phyloP scores from a whole-genome alignment of 1,140 invertebrate genomes.

The Metopolophium dirhodum region DNA sequence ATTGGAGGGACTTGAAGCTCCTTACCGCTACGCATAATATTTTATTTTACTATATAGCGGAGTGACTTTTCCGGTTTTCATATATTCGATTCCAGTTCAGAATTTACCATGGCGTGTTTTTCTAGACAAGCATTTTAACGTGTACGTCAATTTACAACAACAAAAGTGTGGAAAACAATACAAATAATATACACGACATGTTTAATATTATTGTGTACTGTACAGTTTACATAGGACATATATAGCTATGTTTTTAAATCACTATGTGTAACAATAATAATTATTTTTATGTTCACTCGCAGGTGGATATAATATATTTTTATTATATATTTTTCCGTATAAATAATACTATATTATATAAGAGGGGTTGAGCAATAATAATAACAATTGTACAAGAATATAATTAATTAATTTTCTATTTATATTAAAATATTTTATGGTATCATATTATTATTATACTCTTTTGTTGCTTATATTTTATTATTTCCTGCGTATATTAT shows the following conservation, averaged over 20 bases:
- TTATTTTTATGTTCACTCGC: background rate
- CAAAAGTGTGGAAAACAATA: background rate
- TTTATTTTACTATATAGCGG: background rate
- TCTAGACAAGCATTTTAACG: background rate
- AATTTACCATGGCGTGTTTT: background rate
- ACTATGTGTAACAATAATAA: background rate
- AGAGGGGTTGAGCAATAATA: background rate
- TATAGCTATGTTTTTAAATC: background rate
- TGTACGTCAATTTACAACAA: background rate
- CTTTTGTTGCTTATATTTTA: background rate
- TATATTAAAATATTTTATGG: background rate
- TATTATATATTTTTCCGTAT: background rate
- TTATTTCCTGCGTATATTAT: slow-evolving; percentile 13
- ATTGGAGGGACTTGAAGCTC: background rate
- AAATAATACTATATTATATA: background rate
- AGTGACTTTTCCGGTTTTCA: background rate
- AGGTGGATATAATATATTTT: background rate
- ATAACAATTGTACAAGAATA: background rate
- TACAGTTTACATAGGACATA: too few species aligned
- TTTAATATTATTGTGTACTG: background rate
- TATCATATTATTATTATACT: slow-evolving; percentile 4
- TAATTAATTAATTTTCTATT: background rate
- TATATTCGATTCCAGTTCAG: background rate
- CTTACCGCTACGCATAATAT: background rate
- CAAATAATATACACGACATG: background rate